Evolutionary conservation across 2,113 vertebrate species (phyloP).

Genomic region (Podarcis cretensis): DNA sequence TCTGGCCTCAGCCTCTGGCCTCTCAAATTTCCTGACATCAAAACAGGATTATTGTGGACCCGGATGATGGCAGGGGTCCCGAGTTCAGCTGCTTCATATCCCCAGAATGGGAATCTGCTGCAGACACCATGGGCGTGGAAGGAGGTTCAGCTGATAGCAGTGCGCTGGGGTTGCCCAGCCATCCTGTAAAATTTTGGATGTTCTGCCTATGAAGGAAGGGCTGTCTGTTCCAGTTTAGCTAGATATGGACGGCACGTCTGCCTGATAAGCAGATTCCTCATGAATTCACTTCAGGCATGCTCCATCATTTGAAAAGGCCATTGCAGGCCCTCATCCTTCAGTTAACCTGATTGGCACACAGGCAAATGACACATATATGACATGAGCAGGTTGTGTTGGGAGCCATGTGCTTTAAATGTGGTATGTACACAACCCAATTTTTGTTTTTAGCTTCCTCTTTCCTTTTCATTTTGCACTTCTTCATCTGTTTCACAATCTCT

Average conservation of each 20-base stretch:
- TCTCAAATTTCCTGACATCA: conserved; percentile 39
- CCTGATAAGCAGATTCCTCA: not conserved
- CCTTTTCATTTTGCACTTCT: not conserved
- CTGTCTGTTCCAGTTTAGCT: not conserved
- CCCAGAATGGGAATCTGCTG: not conserved
- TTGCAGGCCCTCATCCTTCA: not conserved
- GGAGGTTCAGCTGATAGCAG: not conserved
- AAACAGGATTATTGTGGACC: not conserved
- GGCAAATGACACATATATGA: not conserved
- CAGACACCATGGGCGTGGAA: not conserved
- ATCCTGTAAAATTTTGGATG: not conserved
- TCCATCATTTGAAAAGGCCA: not conserved
- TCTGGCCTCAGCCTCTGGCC: conserved; percentile 20
- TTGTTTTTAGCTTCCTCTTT: not conserved
- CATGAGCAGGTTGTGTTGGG: not conserved
- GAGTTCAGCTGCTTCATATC: not conserved
- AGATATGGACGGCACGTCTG: not conserved
- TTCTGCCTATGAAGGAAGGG: not conserved
- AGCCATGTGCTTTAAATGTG: not conserved
- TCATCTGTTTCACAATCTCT: not conserved
- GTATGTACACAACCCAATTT: not conserved
- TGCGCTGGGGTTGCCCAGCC: not conserved
- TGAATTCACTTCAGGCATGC: not conserved
- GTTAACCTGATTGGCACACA: not conserved
- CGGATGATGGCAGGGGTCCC: not conserved